These are phyloP conservation scores for Plecturocebus donacophilus DNA, from an alignment of 2,113 vertebrate species.

Conservation along the genomic window DNA sequence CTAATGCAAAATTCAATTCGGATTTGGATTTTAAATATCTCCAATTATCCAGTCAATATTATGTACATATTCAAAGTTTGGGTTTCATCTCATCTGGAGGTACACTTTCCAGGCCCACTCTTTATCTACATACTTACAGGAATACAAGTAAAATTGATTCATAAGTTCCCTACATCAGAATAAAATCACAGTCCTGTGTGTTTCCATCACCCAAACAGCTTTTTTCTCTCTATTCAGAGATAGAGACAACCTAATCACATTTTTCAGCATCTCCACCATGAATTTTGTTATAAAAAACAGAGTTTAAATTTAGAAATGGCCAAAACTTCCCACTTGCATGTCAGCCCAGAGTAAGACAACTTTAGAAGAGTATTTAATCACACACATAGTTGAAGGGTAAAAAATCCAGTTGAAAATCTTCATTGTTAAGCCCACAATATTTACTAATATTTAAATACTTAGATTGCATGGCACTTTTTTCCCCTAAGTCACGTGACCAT, in stretches of 20 bases:
- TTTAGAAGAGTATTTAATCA: not conserved
- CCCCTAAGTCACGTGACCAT: not conserved
- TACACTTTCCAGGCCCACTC: not conserved
- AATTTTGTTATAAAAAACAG: not conserved
- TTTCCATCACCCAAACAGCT: conserved; percentile 59
- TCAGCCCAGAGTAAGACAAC: not conserved
- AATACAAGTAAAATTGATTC: conserved; percentile 47
- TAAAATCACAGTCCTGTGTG: conserved; percentile 52
- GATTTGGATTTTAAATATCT: conserved; percentile 84
- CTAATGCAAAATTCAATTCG: conserved; percentile 81
- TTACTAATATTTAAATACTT: not conserved
- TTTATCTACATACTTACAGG: conserved; percentile 60
- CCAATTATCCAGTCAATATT: conserved; percentile 80
- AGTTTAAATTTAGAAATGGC: conserved; percentile 30
- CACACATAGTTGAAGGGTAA: not conserved
- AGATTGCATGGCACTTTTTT: not conserved
- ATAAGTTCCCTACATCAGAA: conserved; percentile 59
- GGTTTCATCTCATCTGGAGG: conserved; percentile 74
- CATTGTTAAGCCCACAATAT: not conserved
- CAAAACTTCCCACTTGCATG: not conserved
- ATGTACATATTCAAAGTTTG: conserved; percentile 79
- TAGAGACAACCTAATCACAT: conserved; percentile 20
- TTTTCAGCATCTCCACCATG: conserved; percentile 22
- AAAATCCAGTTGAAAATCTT: not conserved
- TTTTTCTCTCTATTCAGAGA: conserved; percentile 56